These are phyloP conservation scores for Resseliella maxima DNA, from an alignment of 2,888 invertebrate genomes.

Conservation along the genomic window DNA sequence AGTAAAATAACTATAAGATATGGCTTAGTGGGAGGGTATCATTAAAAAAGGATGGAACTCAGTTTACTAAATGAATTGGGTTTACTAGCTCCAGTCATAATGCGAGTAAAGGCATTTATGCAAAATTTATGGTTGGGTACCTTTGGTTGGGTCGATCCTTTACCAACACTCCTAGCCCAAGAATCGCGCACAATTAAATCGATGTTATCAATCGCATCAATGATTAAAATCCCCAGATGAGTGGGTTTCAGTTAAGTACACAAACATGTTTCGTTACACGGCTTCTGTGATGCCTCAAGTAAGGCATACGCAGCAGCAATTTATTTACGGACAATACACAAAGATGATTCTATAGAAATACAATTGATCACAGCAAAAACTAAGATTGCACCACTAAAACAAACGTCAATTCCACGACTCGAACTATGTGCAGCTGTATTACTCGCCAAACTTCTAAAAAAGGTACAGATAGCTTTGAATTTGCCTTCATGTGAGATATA, in stretches of 20 bases:
- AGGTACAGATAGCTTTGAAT: too few relatives aligned
- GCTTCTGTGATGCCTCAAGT: slow-evolving; percentile 58
- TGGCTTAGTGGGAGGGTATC: neutral
- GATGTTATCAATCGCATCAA: neutral
- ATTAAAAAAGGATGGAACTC: neutral
- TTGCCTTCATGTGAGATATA: too few relatives aligned
- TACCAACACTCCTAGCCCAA: neutral
- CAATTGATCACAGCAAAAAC: slow-evolving; percentile 57
- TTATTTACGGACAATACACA: slow-evolving; percentile 52
- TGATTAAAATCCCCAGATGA: neutral
- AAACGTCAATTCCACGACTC: slow-evolving; percentile 61
- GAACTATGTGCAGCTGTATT: slow-evolving; percentile 58
- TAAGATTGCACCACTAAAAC: slow-evolving; percentile 57
- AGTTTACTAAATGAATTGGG: slow-evolving; percentile 57
- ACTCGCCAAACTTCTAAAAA: neutral
- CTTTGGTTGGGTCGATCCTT: neutral
- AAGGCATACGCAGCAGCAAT: slow-evolving; percentile 56
- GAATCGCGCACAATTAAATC: neutral
- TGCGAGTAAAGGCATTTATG: slow-evolving; percentile 58
- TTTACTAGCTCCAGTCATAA: slow-evolving; percentile 58
- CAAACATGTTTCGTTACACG: slow-evolving; percentile 56
- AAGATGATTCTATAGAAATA: neutral
- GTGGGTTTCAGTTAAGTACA: neutral
- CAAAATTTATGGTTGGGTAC: slow-evolving; percentile 58
- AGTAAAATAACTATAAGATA: too few relatives aligned